Evolutionary conservation across 1,140 invertebrate genomes (phyloP).

Genomic region (Zelostemma sp.): DNA sequence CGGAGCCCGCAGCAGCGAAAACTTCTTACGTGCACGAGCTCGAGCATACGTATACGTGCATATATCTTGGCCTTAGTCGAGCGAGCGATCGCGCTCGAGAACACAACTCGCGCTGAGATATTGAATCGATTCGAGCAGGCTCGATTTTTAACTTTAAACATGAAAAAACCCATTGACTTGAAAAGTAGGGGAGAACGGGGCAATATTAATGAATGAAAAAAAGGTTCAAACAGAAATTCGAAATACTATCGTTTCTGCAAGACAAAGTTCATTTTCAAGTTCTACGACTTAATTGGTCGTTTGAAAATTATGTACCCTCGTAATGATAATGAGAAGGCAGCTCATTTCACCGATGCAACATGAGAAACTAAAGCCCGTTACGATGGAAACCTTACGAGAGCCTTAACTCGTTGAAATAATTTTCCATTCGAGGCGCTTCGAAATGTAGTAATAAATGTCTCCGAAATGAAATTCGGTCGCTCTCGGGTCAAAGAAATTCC

Average conservation of each 20-base stretch:
- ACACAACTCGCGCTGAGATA: conserved; percentile 10
- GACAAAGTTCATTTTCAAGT: too few species aligned
- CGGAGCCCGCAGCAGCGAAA: not conserved
- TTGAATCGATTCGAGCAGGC: conserved; percentile 21
- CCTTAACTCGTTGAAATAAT: conserved; percentile 30
- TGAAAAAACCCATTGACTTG: too few species aligned
- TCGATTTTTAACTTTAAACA: too few species aligned
- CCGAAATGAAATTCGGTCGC: too few species aligned
- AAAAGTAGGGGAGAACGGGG: too few species aligned
- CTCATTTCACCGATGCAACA: not conserved
- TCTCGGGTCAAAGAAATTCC: too few species aligned
- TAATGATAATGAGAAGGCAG: not conserved
- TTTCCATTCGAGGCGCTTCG: not conserved
- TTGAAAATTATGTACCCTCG: too few species aligned
- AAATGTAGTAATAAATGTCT: too few species aligned
- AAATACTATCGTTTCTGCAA: too few species aligned
- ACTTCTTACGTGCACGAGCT: not conserved
- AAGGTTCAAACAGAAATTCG: too few species aligned
- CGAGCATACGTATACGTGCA: not conserved
- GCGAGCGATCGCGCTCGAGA: conserved; percentile 11
- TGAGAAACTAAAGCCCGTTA: conserved; percentile 23
- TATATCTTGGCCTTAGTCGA: conserved; percentile 15
- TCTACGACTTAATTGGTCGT: too few species aligned
- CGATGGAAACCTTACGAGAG: conserved; percentile 30
- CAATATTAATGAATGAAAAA: too few species aligned